phyloP scores from a whole-genome alignment of 2,888 invertebrate genomes.

The Aproaerema taeniolella region DNA sequence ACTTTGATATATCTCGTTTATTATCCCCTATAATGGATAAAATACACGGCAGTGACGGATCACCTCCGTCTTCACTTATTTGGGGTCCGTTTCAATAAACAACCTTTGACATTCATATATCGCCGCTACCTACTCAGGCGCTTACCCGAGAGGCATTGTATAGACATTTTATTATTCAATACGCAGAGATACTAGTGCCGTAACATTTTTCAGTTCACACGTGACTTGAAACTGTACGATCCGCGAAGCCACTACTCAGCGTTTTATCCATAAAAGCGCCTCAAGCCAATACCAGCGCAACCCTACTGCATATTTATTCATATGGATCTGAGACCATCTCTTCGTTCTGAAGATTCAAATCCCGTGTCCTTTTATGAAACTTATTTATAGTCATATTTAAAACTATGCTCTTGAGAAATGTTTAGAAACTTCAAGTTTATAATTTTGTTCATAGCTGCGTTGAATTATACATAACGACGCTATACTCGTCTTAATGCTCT shows the following conservation, averaged over 20 bases:
- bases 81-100: constrained; percentile 22
- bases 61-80: constrained; percentile 20
- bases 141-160: constrained; percentile 7
- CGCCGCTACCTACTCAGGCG: constrained; percentile 1
- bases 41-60: constrained; percentile 25
- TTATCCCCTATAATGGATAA: neutral
- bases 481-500: too few species aligned
- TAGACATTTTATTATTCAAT: constrained; percentile 46
- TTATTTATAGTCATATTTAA: too few species aligned
- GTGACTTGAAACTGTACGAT: constrained; percentile 45
- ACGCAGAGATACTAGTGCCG: constrained; percentile 42
- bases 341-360: too few species aligned
- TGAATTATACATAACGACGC: too few species aligned
- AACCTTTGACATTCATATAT: constrained; percentile 26
- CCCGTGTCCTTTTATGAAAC: too few species aligned
- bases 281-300: constrained; percentile 19
- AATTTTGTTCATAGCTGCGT: too few species aligned
- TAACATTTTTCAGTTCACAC: constrained; percentile 59
- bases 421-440: too few species aligned
- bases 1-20: too few species aligned
- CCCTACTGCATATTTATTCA: constrained; percentile 42
- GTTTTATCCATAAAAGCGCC: constrained; percentile 18
- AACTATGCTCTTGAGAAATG: too few species aligned
- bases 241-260: constrained; percentile 16
- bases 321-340: constrained; percentile 31